phyloP scores from a whole-genome alignment of 2,888 invertebrate species.

The Lepidonotus clava region DNA sequence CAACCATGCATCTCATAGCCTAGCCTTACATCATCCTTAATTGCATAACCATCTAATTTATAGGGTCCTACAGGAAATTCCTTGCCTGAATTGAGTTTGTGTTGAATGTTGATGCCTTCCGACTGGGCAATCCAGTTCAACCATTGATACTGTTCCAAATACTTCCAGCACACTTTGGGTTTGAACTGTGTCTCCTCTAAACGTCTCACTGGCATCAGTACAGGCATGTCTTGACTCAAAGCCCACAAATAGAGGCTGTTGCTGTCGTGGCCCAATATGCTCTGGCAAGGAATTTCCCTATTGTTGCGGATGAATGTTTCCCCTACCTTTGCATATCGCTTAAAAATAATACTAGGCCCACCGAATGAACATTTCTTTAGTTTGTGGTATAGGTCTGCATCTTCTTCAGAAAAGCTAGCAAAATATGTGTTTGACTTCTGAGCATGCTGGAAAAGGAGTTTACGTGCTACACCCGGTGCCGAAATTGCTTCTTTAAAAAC shows the following conservation, averaged over 20 bases:
- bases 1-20: not conserved
- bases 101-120: not conserved
- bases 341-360: not conserved
- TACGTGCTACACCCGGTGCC: no score
- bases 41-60: not conserved
- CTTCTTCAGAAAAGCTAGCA: not conserved
- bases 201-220: not conserved
- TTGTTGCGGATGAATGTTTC: not conserved
- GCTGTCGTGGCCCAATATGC: no score
- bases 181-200: not conserved
- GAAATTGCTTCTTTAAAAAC: no score
- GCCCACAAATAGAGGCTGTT: no score
- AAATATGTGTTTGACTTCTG: not conserved
- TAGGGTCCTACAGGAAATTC: not conserved
- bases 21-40: not conserved
- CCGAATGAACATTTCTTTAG: not conserved
- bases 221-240: no score
- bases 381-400: not conserved
- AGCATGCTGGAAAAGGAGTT: not conserved
- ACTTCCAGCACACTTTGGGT: not conserved
- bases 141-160: not conserved
- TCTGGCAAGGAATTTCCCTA: no score
- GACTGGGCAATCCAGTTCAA: not conserved
- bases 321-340: not conserved
- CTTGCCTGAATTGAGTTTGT: not conserved